Evolutionary conservation across 2,797 vertebrate genomes (phyloP).

Genomic region (Esox lucius): DNA sequence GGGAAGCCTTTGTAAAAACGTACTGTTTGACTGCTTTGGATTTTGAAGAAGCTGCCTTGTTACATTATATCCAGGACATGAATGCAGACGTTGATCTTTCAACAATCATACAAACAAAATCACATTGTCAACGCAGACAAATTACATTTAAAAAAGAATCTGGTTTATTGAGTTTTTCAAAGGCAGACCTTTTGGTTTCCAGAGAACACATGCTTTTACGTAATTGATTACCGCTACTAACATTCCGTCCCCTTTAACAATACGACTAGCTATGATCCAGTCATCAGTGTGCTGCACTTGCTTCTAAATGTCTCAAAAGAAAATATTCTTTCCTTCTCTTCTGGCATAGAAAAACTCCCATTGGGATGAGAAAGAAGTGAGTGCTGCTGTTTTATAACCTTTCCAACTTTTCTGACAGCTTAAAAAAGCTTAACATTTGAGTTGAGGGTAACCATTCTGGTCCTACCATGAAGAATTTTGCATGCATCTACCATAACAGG

Average conservation of each 20-base stretch:
- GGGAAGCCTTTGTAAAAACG: no score
- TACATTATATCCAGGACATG: no score
- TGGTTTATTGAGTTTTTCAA: constrained; percentile 1
- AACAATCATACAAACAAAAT: neutral
- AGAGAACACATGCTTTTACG: neutral
- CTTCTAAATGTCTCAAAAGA: constrained; percentile 58
- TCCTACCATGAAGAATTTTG: constrained; percentile 16
- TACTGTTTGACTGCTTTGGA: no score
- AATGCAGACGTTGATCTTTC: neutral
- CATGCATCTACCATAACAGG: constrained; percentile 33
- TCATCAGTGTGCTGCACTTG: constrained; percentile 42
- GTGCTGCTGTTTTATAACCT: constrained; percentile 62
- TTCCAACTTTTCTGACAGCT: constrained; percentile 45
- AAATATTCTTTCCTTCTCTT: constrained; percentile 64
- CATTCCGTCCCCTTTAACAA: neutral
- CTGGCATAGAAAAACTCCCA: constrained; percentile 80
- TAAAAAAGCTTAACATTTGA: constrained; percentile 23
- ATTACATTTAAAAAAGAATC: neutral
- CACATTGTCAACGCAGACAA: neutral
- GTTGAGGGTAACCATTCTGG: constrained; percentile 14
- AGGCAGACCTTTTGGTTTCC: neutral
- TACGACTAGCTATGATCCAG: constrained; percentile 29
- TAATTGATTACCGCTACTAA: constrained; percentile 4
- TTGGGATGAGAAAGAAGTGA: constrained; percentile 86
- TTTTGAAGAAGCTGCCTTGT: no score